Evolutionary conservation across 2,113 vertebrate species (phyloP), one percentile per base, ranked within the genome.

Genomic region (Cromileptes altivelis): DNA sequence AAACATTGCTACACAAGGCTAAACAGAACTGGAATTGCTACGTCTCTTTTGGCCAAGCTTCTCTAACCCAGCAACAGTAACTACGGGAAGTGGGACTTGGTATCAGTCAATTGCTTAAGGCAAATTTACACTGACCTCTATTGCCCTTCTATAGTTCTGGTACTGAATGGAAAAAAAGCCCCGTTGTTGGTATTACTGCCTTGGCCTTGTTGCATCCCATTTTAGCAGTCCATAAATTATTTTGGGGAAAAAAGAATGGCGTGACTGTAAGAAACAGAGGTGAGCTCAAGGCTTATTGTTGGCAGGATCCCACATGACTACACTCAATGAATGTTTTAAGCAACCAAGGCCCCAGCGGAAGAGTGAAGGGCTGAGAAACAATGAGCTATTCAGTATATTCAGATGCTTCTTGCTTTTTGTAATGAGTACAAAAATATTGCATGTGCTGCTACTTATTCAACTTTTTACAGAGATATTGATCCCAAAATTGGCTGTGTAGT

Each of bases 251-350:
- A 80, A 64, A 68, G 25, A 70, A 73, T 64, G 52, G 21, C 19
- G 21, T 76, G 75, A 79, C 52, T 58, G 25, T 12, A 6, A 47
- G 37, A 42, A 58, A 45, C 13, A 9, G 15, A 69, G 61, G 50
- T 81, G 21, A 77, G 67, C 45, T 67, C 37, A 56, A 67, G 60
- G 52, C 55, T 79, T 15, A 62, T 14, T 58, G 71, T 45, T 61
- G 8, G 7, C 3, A 3, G 58, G 23, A 19, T 11, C 3, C 25
- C 5, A 62, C 14, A 62, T 45, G 53, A 61, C 79, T 74, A 70
- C 33, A 47, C 13, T 52, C 68, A 69, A 25, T 77, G 6, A 81
- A 57, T 52, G 60, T 83, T 82, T 75, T 50, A 85, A 62, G 15
- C 37, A 50, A 42, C 2, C 25, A 50, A 63, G 19, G 25, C 40